Base-by-base conservation (phyloP, 2,888 invertebrate species). In the Parochlus steinenii region DNA sequence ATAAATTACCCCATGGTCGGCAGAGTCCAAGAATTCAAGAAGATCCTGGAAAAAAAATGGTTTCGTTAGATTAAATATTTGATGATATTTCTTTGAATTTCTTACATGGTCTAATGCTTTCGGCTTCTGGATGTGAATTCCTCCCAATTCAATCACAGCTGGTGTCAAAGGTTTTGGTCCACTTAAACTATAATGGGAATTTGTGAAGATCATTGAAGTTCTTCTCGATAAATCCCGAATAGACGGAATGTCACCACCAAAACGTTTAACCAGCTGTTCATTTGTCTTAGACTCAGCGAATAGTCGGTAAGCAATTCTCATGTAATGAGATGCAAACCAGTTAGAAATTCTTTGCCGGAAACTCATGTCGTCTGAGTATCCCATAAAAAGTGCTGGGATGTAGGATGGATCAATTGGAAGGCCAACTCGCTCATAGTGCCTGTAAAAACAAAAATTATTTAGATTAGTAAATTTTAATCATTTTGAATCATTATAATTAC, bases 1-100 rank as follows among this genome's bases (percentile, higher is more conserved):
- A 48, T 69, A 71, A 31, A 79, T 61, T 3, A 74, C 73, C 1
- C 73, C 74, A 26, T 69, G 56, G 17, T 63, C 54, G 1, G 75
- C 67, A 33, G 63, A 65, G 47, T 71, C 69, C 34, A 78, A 58
- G 49, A 71, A 69, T 29, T 62, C 56, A 46, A 67, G 61, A 10
- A 76, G 48, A 14, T 70, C 64, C 50, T 65, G 47, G 12, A 63
- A 62, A 17, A 11, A 33, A 31, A 3, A 16, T 11, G n/a, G n/a
- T n/a, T n/a, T n/a, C n/a, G n/a, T n/a, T n/a, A n/a, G 5, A 28
- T 11, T 34, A 7, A 15, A 27, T 20, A 28, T 33, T 24, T 24
- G 18, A 4, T 24, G 10, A 7, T 17, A 7, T 20, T 32, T 22
- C 4, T 15, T 24, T 38, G 19, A n/a, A 6, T 18, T 24, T 40